Base-by-base conservation (phyloP, 2,113 vertebrate genomes). In the Limanda limanda region DNA sequence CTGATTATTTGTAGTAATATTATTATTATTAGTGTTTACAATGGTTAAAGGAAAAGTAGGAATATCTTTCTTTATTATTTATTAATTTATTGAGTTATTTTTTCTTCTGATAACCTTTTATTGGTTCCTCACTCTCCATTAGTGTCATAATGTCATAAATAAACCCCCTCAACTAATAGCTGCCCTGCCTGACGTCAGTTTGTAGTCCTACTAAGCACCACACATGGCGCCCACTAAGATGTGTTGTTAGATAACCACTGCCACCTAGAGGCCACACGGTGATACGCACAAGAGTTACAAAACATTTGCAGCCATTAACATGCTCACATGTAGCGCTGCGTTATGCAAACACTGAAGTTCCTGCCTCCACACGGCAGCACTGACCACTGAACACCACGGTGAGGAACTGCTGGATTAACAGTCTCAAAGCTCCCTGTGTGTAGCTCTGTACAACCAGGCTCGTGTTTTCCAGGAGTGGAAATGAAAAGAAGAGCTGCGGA, bases 401-500 rank as follows among this genome's bases (percentile, higher is more conserved):
- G 87, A 66, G 71, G 51, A 56, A 2, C 17, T 2, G 2, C 3
- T 54, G 4, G 27, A 2, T 11, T 4, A 24, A 0, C 3, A 10
- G 18, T 60, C 35, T 42, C 52, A 11, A 42, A 42, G 2, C 40
- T 47, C 5, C 40, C 20, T 20, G 31, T 42, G 3, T 37, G 25
- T 23, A 5, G 17, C 40, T 23, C 55, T 18, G 7, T 8, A 3
- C 9, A 8, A 0, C 45, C 2, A 37, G 0, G 7, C 1, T 14
- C 10, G 5, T 18, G 0, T 15, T 25, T 14, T 40, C 1, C 27
- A 20, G 10, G 4, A 1, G 12, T 5, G 71, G 58, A 79, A 51
- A 93, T 92, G 92, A 91, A 84, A 83, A 74, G 24, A 3, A 84
- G 56, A 61, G 15, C n/a, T 8, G 20, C 23, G 3, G 88, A 84